These are phyloP conservation scores for Cyclopterus lumpus DNA, from an alignment of 2,797 vertebrate genomes.

Conservation along the genomic window DNA sequence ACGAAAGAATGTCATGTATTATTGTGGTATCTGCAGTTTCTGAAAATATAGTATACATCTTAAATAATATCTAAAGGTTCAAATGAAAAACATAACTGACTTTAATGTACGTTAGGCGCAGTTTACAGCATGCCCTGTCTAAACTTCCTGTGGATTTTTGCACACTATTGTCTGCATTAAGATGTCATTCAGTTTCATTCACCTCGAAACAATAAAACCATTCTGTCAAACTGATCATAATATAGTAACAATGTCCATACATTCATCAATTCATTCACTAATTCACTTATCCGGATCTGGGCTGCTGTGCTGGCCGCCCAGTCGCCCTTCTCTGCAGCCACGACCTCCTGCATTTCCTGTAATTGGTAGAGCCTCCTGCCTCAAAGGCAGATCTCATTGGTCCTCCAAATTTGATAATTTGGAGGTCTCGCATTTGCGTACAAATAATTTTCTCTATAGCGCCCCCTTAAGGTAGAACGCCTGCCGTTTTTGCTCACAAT, in stretches of 20 bases:
- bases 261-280: too few species aligned
- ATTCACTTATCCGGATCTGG: too few species aligned
- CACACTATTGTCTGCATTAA: not conserved
- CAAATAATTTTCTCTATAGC: too few species aligned
- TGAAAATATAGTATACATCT: not conserved
- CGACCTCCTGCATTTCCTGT: not conserved
- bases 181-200: not conserved
- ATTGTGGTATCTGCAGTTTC: not conserved
- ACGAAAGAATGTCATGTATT: not conserved
- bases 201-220: not conserved
- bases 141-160: not conserved
- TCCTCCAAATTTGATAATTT: too few species aligned
- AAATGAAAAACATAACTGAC: too few species aligned
- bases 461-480: too few species aligned
- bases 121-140: not conserved
- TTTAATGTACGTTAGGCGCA: not conserved
- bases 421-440: too few species aligned
- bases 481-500: too few species aligned
- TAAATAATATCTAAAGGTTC: too few species aligned
- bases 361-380: too few species aligned
- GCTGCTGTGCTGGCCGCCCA: too few species aligned
- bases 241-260: not conserved
- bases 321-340: not conserved
- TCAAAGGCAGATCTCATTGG: too few species aligned
- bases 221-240: not conserved